These are phyloP conservation scores for Potorous gilbertii DNA, from an alignment of 2,797 vertebrate species.

Conservation along the genomic window DNA sequence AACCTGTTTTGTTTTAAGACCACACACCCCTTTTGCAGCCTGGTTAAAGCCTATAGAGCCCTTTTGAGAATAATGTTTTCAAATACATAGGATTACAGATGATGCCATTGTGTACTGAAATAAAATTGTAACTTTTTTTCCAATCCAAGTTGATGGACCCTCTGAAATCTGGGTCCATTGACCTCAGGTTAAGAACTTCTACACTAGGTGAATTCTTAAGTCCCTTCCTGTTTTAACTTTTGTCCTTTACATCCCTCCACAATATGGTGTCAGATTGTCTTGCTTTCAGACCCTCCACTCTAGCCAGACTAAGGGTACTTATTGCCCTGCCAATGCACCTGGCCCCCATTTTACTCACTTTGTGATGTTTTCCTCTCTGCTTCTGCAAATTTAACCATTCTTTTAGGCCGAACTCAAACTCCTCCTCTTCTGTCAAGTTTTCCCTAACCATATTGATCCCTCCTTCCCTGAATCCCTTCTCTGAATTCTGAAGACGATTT, in stretches of 20 bases:
- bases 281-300: not conserved
- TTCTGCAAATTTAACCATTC: not conserved
- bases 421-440: not conserved
- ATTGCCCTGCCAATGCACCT: not conserved
- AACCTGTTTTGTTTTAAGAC: no score
- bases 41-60: not conserved
- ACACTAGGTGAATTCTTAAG: not conserved
- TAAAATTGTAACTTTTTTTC: not conserved
- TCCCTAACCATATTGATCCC: not conserved
- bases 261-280: not conserved
- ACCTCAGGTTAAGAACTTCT: not conserved
- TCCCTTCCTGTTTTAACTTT: not conserved
- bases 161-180: not conserved
- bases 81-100: not conserved
- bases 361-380: no score
- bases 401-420: not conserved
- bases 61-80: not conserved
- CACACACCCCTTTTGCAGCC: no score
- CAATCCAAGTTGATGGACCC: not conserved
- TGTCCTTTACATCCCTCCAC: not conserved
- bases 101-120: not conserved
- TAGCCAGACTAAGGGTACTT: not conserved
- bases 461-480: not conserved
- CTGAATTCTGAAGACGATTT: not conserved
- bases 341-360: no score